Percentiles rank a stretch among this genome's conserved stretches.
These are phyloP conservation scores for Cepaea nemoralis DNA, from an alignment of 1,140 invertebrate genomes.

Conservation along the genomic window DNA sequence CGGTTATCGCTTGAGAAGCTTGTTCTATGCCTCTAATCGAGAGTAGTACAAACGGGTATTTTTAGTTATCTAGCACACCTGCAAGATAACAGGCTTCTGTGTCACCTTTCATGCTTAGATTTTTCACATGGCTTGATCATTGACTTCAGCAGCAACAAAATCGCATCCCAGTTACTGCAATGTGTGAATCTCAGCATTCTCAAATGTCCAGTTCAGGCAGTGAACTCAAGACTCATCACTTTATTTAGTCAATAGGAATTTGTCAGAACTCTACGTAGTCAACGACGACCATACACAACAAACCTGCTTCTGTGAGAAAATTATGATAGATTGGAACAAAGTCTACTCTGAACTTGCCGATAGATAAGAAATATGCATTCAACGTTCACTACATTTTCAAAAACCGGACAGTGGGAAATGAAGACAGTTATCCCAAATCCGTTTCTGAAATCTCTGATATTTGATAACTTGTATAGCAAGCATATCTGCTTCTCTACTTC, in stretches of 20 bases:
- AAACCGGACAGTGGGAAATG: constrained; percentile 2
- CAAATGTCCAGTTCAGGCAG: constrained; percentile 20
- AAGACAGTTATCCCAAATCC: constrained; percentile 27
- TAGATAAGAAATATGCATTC: neutral
- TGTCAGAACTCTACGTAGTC: constrained; percentile 18
- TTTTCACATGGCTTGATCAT: constrained; percentile 29
- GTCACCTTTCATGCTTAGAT: neutral
- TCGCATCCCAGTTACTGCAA: neutral
- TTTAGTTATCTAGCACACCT: neutral
- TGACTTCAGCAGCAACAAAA: neutral
- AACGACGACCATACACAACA: constrained; percentile 31
- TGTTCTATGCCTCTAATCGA: constrained; percentile 30
- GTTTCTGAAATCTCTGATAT: constrained; percentile 19
- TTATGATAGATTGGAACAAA: constrained; percentile 3
- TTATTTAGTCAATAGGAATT: neutral
- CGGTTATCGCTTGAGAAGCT: neutral
- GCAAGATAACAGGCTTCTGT: neutral
- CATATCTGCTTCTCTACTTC: constrained; percentile 11
- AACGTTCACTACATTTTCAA: constrained; percentile 31
- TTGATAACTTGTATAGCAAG: constrained; percentile 32
- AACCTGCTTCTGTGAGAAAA: neutral
- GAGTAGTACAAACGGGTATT: constrained; percentile 1
- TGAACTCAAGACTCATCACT: neutral
- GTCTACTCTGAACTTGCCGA: neutral
- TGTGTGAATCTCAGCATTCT: constrained; percentile 6